These are phyloP conservation scores for Chrysocyon brachyurus DNA, from an alignment of 2,797 vertebrate species.

Conservation along the genomic window DNA sequence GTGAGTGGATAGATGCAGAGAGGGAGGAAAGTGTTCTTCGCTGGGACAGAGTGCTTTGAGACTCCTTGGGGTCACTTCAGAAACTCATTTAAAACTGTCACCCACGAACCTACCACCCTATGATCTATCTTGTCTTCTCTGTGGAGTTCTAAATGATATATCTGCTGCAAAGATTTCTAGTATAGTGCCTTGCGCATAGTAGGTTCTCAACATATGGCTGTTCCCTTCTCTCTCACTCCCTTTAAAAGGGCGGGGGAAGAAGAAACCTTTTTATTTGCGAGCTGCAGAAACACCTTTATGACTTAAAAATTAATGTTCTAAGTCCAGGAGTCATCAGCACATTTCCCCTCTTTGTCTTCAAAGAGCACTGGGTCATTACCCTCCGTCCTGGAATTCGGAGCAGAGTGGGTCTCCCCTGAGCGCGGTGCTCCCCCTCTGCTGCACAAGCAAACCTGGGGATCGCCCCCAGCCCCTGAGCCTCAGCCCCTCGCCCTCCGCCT, in stretches of 20 bases:
- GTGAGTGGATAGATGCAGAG: background rate
- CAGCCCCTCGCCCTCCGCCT: slow-evolving; percentile 59
- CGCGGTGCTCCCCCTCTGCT: no score
- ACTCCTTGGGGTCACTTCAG: background rate
- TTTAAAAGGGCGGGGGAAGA: slow-evolving; percentile 58
- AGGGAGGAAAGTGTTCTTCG: background rate
- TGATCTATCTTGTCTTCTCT: background rate
- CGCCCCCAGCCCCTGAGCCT: slow-evolving; percentile 27
- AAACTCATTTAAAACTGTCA: slow-evolving; percentile 43
- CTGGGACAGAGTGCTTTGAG: background rate
- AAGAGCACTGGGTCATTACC: slow-evolving; percentile 71
- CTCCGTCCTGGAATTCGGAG: slow-evolving; percentile 44
- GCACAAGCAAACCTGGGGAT: slow-evolving; percentile 46
- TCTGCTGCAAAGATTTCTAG: background rate
- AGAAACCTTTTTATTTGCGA: slow-evolving; percentile 89
- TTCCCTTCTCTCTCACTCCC: slow-evolving; percentile 61
- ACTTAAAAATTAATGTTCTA: slow-evolving; percentile 92
- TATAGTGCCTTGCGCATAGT: background rate
- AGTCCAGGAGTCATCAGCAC: slow-evolving; percentile 79
- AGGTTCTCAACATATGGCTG: slow-evolving; percentile 33
- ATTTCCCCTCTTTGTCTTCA: slow-evolving; percentile 76
- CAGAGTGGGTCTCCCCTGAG: background rate
- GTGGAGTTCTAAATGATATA: background rate
- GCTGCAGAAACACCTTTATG: slow-evolving; percentile 86
- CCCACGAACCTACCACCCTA: background rate